Conservation (phyloP, 2,888 invertebrate genomes). For the Copidosoma aretas region DNA sequence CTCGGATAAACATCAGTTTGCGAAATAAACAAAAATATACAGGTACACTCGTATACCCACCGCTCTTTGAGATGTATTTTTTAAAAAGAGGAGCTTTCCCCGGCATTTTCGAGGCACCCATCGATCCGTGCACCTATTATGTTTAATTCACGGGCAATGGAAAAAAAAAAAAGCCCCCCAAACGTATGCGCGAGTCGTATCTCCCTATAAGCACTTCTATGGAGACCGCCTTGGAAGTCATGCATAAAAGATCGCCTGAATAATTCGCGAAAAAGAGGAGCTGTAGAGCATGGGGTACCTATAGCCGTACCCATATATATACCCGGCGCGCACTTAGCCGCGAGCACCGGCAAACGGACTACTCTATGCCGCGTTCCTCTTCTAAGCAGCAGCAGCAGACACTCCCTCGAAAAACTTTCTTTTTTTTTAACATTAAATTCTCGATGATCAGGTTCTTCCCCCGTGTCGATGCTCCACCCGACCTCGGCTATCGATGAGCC, state of each 20-base stretch:
- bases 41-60: no score
- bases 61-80: no score
- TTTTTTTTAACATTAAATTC: no score
- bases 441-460: no score
- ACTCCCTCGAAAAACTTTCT: no score
- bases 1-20: no score
- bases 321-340: neutral
- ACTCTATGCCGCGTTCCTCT: neutral
- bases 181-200: neutral
- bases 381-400: neutral
- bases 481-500: no score
- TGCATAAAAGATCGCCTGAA: constrained; percentile 31
- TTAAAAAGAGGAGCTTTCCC: neutral
- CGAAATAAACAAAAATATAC: no score
- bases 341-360: constrained; percentile 13
- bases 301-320: neutral
- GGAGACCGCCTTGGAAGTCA: constrained; percentile 1
- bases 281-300: neutral
- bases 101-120: neutral
- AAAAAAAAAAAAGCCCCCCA: neutral
- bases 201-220: neutral
- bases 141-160: neutral
- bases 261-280: constrained; percentile 2
- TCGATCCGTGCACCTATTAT: neutral
- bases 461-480: no score